These are phyloP conservation scores for Centrocercus urophasianus DNA, from an alignment of 2,113 vertebrate species.

Conservation along the genomic window DNA sequence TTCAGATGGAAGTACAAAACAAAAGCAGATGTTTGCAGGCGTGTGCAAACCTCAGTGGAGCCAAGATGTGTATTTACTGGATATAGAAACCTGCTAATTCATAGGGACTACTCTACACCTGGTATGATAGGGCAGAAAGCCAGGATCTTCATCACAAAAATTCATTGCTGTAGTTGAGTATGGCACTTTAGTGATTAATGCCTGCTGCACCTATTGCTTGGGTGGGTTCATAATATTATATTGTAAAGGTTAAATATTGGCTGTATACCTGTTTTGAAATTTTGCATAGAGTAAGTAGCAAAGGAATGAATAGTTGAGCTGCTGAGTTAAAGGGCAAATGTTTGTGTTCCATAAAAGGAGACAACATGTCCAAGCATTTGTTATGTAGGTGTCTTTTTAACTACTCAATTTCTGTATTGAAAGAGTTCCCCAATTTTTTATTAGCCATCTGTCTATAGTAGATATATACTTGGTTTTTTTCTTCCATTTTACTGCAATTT, in stretches of 20 bases:
- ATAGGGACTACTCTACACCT: neutral
- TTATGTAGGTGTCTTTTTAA: slow-evolving; percentile 53
- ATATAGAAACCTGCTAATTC: neutral
- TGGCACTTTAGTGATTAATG: neutral
- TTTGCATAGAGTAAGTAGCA: neutral
- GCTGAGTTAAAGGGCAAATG: neutral
- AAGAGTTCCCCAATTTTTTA: slow-evolving; percentile 54
- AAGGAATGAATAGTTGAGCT: neutral
- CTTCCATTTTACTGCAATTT: slow-evolving; percentile 22
- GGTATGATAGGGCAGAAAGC: neutral
- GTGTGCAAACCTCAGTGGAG: neutral
- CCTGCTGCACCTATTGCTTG: neutral
- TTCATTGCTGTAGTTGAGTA: rapidly evolving
- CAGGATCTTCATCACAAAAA: neutral
- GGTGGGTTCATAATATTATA: neutral
- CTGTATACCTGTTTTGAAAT: neutral
- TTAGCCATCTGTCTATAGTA: slow-evolving; percentile 62
- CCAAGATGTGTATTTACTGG: neutral
- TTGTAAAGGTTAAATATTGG: neutral
- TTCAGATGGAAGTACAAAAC: slow-evolving; percentile 1
- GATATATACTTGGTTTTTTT: slow-evolving; percentile 24
- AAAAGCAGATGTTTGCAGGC: slow-evolving; percentile 15
- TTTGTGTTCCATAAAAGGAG: neutral
- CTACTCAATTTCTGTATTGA: neutral
- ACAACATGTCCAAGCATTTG: slow-evolving; percentile 38